Evolutionary conservation across 2,797 vertebrate genomes (phyloP), one percentile per base, ranked within the genome.

Genomic region (Ammospiza maritima): DNA sequence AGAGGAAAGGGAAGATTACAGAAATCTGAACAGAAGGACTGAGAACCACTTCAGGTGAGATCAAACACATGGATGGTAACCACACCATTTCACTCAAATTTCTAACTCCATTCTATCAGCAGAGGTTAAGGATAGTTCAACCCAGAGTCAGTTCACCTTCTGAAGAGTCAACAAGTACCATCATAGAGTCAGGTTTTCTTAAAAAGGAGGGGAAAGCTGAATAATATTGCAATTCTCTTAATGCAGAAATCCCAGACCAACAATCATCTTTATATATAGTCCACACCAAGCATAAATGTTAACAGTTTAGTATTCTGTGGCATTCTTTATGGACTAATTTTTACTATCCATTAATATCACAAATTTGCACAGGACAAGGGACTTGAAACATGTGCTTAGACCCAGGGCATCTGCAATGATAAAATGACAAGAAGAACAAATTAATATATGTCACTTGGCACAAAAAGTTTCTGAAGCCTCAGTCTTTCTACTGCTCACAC

Each of bases 381-480:
- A 60, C 84, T 54, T 72, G 60, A 79, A 85, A 23, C 25, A 32
- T 0, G 1, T 53, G 50, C 45, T 61, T 34, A 70, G 67, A 53
- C 5, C 1, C 3, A 0, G 18, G 13, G 29, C 30, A 81, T 30
- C 54, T 44, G 22, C 26, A 86, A 2, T 3, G 1, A 62, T 58
- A 66, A 88, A 94, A 81, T 5, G 5, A 81, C 27, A 66, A 58
- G 13, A 47, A 79, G 10, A 91, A 58, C 16, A 53, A 75, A 65
- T 66, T 56, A 26, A 60, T 21, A 9, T 10, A 45, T 7, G 27
- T 26, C 66, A 82, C 13, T 57, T 48, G 34, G 45, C 53, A 67
- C 8, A 51, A 64, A 36, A 74, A 34, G n/a, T 40, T 60, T 85
- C 47, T 50, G 50, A 77, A 88, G 32, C 25, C 7, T 80, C 50